Evolutionary conservation across 2,888 invertebrate species (phyloP).

Genomic region (Mesorhabditis sp.): DNA sequence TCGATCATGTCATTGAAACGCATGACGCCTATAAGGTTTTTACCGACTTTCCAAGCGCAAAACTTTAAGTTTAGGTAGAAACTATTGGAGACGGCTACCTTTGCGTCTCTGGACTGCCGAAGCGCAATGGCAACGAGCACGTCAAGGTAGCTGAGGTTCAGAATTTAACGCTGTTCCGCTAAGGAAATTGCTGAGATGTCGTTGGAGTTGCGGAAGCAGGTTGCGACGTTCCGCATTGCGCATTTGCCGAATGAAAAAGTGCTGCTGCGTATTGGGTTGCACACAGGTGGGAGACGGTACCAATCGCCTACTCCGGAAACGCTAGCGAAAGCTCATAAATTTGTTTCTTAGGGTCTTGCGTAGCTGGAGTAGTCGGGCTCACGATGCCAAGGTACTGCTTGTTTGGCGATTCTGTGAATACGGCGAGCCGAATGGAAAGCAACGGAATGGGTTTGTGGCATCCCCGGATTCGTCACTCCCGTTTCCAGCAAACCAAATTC

Average conservation of each 20-base stretch:
- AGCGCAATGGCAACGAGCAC: constrained; percentile 33
- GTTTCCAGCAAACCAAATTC: constrained; percentile 37
- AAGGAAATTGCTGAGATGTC: constrained; percentile 30
- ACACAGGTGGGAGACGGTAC: constrained; percentile 20
- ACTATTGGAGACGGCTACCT: constrained; percentile 40
- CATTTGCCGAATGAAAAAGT: constrained; percentile 48
- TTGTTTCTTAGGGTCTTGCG: constrained; percentile 30
- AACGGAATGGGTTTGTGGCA: constrained; percentile 24
- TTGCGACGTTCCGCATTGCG: constrained; percentile 39
- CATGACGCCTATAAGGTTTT: constrained; percentile 42
- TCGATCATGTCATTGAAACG: constrained; percentile 39
- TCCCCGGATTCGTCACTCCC: neutral
- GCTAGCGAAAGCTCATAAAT: too few relatives aligned
- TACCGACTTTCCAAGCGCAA: neutral
- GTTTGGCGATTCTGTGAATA: constrained; percentile 47
- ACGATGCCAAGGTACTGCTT: constrained; percentile 48
- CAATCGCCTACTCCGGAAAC: neutral
- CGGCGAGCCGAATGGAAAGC: constrained; percentile 45
- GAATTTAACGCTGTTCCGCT: constrained; percentile 6
- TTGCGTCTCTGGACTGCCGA: constrained; percentile 31
- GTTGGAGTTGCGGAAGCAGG: constrained; percentile 23
- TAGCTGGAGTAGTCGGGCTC: constrained; percentile 43
- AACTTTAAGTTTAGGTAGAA: constrained; percentile 23
- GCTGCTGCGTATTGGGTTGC: constrained; percentile 40
- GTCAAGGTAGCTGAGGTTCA: constrained; percentile 9